Conservation (phyloP, 2,888 invertebrate genomes). For the Drosophila pseudotalamancana region DNA sequence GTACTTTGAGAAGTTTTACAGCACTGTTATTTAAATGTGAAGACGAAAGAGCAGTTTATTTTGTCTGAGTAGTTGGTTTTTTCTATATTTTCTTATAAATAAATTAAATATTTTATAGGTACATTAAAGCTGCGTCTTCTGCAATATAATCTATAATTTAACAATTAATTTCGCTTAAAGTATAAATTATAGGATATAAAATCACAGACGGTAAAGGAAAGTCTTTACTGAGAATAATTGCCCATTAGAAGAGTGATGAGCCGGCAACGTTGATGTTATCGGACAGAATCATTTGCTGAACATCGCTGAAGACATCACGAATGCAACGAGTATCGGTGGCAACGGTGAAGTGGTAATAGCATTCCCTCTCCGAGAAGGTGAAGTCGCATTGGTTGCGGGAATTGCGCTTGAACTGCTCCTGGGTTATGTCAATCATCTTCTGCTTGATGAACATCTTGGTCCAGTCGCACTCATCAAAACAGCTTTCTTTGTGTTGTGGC, state of each 20-base stretch:
- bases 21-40: conserved; percentile 21
- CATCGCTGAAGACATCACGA: conserved; percentile 89
- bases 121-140: conserved; percentile 20
- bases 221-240: conserved; percentile 23
- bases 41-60: not conserved
- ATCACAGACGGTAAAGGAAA: conserved; percentile 52
- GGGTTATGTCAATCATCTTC: conserved; percentile 87
- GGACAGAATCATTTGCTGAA: conserved; percentile 88
- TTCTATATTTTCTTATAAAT: conserved; percentile 30
- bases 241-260: conserved; percentile 81
- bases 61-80: conserved; percentile 21
- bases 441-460: conserved; percentile 89
- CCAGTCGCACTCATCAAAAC: conserved; percentile 87
- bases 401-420: conserved; percentile 84
- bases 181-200: conserved; percentile 28
- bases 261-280: conserved; percentile 85
- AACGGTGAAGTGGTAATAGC: conserved; percentile 90
- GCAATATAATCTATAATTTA: not conserved
- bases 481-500: conserved; percentile 84
- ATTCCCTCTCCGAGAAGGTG: conserved; percentile 85
- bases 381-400: conserved; percentile 82
- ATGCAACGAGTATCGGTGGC: conserved; percentile 91
- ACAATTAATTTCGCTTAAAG: conserved; percentile 36
- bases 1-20: conserved; percentile 8
- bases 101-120: conserved; percentile 3